Conservation (phyloP, 2,113 vertebrate genomes). For the Nibea coibor region DNA sequence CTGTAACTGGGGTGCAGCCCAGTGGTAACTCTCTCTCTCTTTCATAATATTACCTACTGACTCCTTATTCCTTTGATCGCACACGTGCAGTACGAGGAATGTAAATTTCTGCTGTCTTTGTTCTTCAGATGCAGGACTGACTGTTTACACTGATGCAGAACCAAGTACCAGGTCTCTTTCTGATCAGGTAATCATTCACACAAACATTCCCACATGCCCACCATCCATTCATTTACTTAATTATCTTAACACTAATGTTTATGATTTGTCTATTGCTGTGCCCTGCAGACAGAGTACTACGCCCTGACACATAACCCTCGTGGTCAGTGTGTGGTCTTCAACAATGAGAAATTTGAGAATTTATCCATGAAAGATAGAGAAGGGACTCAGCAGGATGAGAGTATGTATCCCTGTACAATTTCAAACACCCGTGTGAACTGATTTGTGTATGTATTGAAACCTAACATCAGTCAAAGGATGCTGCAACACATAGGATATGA, state of each 20-base stretch:
- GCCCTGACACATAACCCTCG: conserved; percentile 55
- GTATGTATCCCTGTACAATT: conserved; percentile 51
- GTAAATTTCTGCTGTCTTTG: background rate
- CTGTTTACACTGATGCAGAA: conserved; percentile 27
- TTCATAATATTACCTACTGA: background rate
- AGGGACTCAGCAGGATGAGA: conserved; percentile 70
- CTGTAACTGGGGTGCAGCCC: conserved; percentile 19
- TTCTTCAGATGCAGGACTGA: background rate
- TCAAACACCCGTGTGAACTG: background rate
- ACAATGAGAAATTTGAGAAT: conserved; percentile 58
- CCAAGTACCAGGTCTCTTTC: rapidly evolving
- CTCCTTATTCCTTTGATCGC: background rate
- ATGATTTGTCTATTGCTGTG: background rate
- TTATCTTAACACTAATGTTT: background rate
- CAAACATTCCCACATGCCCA: background rate
- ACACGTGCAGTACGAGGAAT: background rate
- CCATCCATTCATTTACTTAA: background rate
- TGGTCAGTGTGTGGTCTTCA: conserved; percentile 79
- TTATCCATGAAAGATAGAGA: rapidly evolving
- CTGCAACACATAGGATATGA: background rate
- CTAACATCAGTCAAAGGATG: background rate
- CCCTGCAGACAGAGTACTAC: conserved; percentile 63
- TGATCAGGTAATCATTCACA: conserved; percentile 56
- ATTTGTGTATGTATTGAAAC: background rate
- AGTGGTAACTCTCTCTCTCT: conserved; percentile 26